Conservation (phyloP, 2,113 vertebrate species). For the Fregata magnificens region DNA sequence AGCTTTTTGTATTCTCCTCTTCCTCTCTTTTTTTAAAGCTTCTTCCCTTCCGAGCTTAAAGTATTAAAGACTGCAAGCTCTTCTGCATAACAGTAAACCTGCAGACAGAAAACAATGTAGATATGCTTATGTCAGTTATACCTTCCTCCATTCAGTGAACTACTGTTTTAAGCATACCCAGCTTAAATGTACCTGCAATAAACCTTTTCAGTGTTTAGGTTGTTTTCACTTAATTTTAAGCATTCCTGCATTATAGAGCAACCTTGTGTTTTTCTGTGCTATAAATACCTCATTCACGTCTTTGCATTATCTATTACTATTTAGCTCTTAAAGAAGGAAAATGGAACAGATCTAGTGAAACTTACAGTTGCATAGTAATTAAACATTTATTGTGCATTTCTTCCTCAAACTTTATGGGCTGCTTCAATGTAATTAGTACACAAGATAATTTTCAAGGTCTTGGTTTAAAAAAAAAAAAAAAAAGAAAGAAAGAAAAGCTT, state of each 20-base stretch:
- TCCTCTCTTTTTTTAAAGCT: neutral
- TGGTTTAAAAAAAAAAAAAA: neutral
- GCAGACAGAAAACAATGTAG: neutral
- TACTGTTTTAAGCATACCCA: neutral
- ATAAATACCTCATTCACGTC: neutral
- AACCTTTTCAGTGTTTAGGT: neutral
- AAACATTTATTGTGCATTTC: conserved; percentile 54
- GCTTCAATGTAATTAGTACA: conserved; percentile 40
- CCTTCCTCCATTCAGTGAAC: neutral
- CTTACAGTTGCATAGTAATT: neutral
- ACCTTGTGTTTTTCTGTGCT: neutral
- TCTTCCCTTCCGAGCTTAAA: neutral
- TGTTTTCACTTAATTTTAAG: neutral
- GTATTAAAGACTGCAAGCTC: neutral
- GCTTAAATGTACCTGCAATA: neutral
- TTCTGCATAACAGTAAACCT: neutral
- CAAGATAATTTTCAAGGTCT: conserved; percentile 1
- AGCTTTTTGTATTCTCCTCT: neutral
- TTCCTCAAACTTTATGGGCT: conserved; percentile 42
- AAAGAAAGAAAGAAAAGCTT: neutral
- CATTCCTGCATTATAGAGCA: neutral
- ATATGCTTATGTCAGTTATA: neutral
- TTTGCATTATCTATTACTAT: neutral
- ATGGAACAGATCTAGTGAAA: neutral
- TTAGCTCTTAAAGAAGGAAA: neutral